Evolutionary conservation across 2,888 invertebrate species (phyloP).

Genomic region (Yponomeuta evonymella): DNA sequence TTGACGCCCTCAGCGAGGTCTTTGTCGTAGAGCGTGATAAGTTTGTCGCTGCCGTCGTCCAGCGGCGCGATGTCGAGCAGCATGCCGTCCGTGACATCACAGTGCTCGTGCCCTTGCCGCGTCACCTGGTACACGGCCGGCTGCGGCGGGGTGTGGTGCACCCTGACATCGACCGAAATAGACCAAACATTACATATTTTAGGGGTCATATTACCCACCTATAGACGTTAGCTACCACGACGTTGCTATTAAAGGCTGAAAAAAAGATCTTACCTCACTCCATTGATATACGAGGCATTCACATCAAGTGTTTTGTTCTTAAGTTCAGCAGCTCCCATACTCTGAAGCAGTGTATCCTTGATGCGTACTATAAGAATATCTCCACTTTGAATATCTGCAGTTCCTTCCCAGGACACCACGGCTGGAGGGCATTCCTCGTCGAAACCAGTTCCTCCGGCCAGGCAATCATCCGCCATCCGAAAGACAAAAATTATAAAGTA

Average conservation of each 20-base stretch:
- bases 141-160: conserved; percentile 73
- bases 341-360: conserved; percentile 77
- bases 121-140: conserved; percentile 83
- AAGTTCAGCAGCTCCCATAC: conserved; percentile 35
- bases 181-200: neutral
- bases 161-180: conserved; percentile 32
- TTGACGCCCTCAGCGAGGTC: conserved; percentile 84
- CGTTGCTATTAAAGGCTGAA: neutral
- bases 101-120: conserved; percentile 81
- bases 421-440: conserved; percentile 75
- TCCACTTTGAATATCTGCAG: conserved; percentile 82
- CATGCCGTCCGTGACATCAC: conserved; percentile 82
- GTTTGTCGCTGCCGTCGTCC: conserved; percentile 78
- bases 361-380: conserved; percentile 83
- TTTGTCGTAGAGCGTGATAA: conserved; percentile 83
- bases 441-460: conserved; percentile 30
- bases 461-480: conserved; percentile 64
- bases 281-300: conserved; percentile 43
- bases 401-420: conserved; percentile 80
- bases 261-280: conserved; percentile 44
- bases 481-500: conserved; percentile 20
- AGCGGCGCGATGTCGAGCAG: conserved; percentile 82
- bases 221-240: neutral
- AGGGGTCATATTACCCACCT: neutral
- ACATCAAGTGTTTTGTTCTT: conserved; percentile 43